Percentiles rank a stretch among this genome's conserved stretches.
These are phyloP conservation scores for Zophobas atratus DNA, from an alignment of 1,140 invertebrate genomes.

Conservation along the genomic window DNA sequence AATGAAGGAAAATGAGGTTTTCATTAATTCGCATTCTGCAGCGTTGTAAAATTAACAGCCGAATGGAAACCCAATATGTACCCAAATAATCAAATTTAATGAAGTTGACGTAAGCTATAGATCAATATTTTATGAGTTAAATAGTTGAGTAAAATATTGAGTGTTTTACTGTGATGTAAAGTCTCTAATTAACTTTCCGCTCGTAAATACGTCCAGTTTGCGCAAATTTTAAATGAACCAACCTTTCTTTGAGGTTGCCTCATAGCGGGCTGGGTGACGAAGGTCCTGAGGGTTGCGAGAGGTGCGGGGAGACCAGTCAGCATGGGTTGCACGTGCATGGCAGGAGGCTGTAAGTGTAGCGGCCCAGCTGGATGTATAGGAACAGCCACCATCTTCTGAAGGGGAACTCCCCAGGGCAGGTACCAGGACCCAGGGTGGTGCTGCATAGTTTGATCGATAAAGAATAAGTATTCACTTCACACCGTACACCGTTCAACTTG, in stretches of 20 bases:
- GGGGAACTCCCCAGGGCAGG: constrained; percentile 71
- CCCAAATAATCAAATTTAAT: constrained; percentile 26
- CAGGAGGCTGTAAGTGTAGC: constrained; percentile 63
- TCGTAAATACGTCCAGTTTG: constrained; percentile 12
- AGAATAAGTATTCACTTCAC: constrained; percentile 44
- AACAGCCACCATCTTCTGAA: constrained; percentile 72
- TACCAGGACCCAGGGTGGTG: constrained; percentile 71
- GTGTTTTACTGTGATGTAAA: background rate
- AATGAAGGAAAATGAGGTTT: background rate
- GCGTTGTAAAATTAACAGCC: constrained; percentile 16
- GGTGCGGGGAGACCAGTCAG: constrained; percentile 65
- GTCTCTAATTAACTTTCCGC: background rate
- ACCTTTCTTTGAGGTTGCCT: constrained; percentile 63
- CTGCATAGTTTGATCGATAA: constrained; percentile 66
- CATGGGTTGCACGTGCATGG: constrained; percentile 65
- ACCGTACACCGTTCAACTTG: constrained; percentile 28
- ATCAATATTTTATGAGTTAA: constrained; percentile 22
- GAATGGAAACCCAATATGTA: constrained; percentile 33
- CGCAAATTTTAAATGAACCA: constrained; percentile 6
- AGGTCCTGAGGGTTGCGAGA: constrained; percentile 64
- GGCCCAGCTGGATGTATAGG: constrained; percentile 66
- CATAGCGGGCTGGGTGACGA: constrained; percentile 64
- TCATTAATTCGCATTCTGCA: background rate
- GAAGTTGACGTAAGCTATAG: background rate
- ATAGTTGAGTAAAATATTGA: background rate